These are phyloP conservation scores for Oscheius myriophilus DNA, from an alignment of 2,888 invertebrate genomes.

Conservation along the genomic window DNA sequence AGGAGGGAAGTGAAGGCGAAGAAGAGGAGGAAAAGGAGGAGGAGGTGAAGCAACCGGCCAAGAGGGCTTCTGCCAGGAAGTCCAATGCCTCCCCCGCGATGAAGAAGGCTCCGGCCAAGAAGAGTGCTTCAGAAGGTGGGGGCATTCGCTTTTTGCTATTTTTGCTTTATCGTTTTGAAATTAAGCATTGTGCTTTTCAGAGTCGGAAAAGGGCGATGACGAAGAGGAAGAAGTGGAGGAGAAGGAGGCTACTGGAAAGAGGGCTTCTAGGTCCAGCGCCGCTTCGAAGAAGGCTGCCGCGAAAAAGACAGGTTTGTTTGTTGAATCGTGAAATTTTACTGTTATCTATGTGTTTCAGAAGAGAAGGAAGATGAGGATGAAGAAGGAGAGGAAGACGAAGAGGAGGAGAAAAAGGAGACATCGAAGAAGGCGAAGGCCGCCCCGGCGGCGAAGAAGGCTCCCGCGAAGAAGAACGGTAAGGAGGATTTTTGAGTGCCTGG, in stretches of 20 bases:
- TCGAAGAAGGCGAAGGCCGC: no score
- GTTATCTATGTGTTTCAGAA: no score
- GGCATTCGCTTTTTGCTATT: background rate
- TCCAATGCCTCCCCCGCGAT: conserved; percentile 1
- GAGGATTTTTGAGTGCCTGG: background rate
- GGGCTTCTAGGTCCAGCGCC: background rate
- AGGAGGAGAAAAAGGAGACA: no score
- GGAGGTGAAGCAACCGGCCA: conserved; percentile 15
- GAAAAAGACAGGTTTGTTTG: background rate
- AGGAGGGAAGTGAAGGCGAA: background rate
- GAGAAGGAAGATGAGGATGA: no score
- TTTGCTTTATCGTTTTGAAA: no score
- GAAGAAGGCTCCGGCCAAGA: conserved; percentile 14
- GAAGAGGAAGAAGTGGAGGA: background rate
- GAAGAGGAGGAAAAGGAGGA: background rate
- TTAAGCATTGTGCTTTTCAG: no score
- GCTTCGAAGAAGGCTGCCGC: background rate
- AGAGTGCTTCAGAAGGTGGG: background rate
- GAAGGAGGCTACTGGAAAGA: background rate
- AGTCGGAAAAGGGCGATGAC: background rate
- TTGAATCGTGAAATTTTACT: background rate
- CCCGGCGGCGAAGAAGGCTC: no score
- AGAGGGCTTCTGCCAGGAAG: conserved; percentile 14
- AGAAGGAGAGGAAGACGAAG: no score
- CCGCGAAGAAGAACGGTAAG: no score